phyloP scores from a whole-genome alignment of 2,797 vertebrate genomes.

The Lepus townsendii region DNA sequence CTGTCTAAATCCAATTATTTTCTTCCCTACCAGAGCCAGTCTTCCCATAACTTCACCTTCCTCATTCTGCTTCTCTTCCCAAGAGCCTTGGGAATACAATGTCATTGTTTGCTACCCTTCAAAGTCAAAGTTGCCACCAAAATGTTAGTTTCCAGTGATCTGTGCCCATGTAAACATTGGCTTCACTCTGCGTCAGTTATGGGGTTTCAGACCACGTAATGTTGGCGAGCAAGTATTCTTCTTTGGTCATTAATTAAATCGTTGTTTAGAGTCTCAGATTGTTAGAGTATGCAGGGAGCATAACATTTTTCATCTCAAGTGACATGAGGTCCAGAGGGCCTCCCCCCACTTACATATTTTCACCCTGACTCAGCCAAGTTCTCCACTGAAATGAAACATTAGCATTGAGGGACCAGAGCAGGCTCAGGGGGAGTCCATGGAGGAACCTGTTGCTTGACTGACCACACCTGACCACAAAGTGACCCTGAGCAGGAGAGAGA shows the following conservation, averaged over 20 bases:
- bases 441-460: slow-evolving; percentile 62
- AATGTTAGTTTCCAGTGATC: slow-evolving; percentile 77
- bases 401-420: slow-evolving; percentile 67
- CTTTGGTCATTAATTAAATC: slow-evolving; percentile 81
- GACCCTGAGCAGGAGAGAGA: slow-evolving; percentile 78
- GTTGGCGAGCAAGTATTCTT: slow-evolving; percentile 73
- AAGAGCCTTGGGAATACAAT: slow-evolving; percentile 52
- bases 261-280: slow-evolving; percentile 81
- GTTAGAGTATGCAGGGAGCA: slow-evolving; percentile 74
- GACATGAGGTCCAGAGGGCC: slow-evolving; percentile 67
- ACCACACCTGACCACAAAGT: slow-evolving; percentile 84
- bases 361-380: slow-evolving; percentile 67
- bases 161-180: slow-evolving; percentile 72
- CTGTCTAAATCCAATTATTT: neutral
- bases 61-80: slow-evolving; percentile 24
- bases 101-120: slow-evolving; percentile 65
- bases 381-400: slow-evolving; percentile 80
- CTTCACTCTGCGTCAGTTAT: slow-evolving; percentile 75
- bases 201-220: slow-evolving; percentile 76
- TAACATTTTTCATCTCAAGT: slow-evolving; percentile 76
- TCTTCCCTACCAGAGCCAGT: neutral
- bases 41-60: neutral
- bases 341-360: slow-evolving; percentile 68
- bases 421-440: slow-evolving; percentile 60
- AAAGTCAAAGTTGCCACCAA: slow-evolving; percentile 68